phyloP scores from a whole-genome alignment of 2,888 invertebrate genomes.

The Neoscelio sp. region DNA sequence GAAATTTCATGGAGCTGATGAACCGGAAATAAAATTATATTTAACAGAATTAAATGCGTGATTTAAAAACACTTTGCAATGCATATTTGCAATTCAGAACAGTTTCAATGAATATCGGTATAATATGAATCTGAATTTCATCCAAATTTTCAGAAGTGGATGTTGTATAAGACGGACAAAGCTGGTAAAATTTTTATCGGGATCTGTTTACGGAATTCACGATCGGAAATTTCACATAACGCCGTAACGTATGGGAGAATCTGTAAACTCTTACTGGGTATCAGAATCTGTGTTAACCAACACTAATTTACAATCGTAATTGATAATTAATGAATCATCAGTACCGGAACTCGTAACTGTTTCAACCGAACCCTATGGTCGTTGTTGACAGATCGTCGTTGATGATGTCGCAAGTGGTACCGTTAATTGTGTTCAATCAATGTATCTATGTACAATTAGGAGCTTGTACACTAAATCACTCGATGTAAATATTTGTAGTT shows the following conservation, averaged over 20 bases:
- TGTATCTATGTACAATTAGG: constrained; percentile 67
- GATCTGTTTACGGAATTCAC: background rate
- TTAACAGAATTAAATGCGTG: too few relatives aligned
- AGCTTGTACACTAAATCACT: constrained; percentile 57
- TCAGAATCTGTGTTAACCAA: constrained; percentile 40
- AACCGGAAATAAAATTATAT: background rate
- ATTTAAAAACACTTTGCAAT: background rate
- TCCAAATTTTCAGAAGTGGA: background rate
- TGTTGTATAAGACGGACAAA: background rate
- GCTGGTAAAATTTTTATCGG: background rate
- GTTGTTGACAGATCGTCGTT: constrained; percentile 63
- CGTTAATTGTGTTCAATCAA: constrained; percentile 68
- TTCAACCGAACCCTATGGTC: constrained; percentile 60
- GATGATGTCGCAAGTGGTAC: constrained; percentile 64
- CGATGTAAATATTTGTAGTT: constrained; percentile 64
- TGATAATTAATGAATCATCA: constrained; percentile 64
- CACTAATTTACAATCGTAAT: constrained; percentile 61
- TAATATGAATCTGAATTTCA: background rate
- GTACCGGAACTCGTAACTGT: constrained; percentile 59
- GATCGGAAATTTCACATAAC: background rate
- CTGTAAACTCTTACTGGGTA: constrained; percentile 23
- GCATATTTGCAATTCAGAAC: background rate
- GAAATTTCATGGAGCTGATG: background rate
- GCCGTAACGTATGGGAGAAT: background rate
- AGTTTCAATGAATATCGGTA: background rate